A percentile compares a stretch with the other conserved stretches of the same genome.
These are phyloP conservation scores for Psittacula echo DNA, from an alignment of 2,797 vertebrate species.

Conservation along the genomic window DNA sequence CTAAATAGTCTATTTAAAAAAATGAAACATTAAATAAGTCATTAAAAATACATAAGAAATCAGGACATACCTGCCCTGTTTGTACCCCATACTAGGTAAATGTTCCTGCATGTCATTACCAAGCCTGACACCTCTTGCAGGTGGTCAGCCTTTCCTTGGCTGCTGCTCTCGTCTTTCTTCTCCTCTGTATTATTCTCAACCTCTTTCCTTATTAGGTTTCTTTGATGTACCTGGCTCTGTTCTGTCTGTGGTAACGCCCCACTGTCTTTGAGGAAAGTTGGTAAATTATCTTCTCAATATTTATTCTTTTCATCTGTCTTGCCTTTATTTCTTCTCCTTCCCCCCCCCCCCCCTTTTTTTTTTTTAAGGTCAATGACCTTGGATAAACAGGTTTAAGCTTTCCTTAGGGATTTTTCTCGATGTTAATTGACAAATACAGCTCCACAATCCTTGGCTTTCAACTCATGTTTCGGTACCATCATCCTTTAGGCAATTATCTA, in stretches of 20 bases:
- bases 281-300: not conserved
- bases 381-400: not conserved
- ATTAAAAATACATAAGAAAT: not conserved
- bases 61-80: not conserved
- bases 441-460: not conserved
- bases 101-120: not conserved
- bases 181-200: not conserved
- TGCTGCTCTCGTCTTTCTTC: not conserved
- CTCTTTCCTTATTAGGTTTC: not conserved
- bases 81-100: not conserved
- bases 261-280: not conserved
- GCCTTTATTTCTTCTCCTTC: not conserved
- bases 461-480: not conserved
- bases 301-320: not conserved
- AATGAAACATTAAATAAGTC: not conserved
- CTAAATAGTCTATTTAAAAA: not conserved
- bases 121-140: not conserved
- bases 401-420: not conserved
- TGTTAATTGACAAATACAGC: not conserved
- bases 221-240: not conserved
- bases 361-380: not conserved
- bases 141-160: not conserved
- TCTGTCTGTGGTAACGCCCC: not conserved
- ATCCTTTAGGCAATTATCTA: not conserved
- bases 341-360: rapidly evolving